Evolutionary conservation across 2,888 invertebrate species (phyloP).

Genomic region (Serripes groenlandicus): DNA sequence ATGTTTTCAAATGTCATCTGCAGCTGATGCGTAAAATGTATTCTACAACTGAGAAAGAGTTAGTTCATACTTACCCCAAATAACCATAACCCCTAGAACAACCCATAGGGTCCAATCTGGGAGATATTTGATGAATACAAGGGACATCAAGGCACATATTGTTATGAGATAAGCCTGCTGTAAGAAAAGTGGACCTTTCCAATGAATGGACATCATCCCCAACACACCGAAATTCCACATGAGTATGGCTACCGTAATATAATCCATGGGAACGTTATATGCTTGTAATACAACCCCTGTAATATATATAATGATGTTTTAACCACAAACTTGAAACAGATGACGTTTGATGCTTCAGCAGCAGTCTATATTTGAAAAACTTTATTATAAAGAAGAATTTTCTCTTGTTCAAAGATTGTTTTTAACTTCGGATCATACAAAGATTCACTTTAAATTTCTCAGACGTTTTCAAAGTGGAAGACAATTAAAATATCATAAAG

Average conservation of each 20-base stretch:
- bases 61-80: slow-evolving; percentile 94
- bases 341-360: background rate
- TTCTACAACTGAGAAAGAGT: too few species aligned
- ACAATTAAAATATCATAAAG: too few species aligned
- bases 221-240: slow-evolving; percentile 98
- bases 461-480: too few species aligned
- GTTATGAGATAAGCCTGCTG: slow-evolving; percentile 98
- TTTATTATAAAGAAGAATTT: background rate
- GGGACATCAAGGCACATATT: slow-evolving; percentile 98
- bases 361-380: background rate
- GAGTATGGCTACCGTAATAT: slow-evolving; percentile 93
- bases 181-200: slow-evolving; percentile 97
- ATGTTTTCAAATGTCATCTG: too few species aligned
- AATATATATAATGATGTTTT: background rate
- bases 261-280: slow-evolving; percentile 98
- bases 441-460: too few species aligned
- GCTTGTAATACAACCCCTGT: slow-evolving; percentile 93
- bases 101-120: slow-evolving; percentile 99
- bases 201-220: slow-evolving; percentile 99
- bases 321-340: background rate
- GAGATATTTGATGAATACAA: slow-evolving; percentile 99
- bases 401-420: too few species aligned
- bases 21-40: too few species aligned
- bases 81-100: slow-evolving; percentile 97
- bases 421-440: too few species aligned